phyloP scores from a whole-genome alignment of 2,797 vertebrate genomes.

The Karalla daura region DNA sequence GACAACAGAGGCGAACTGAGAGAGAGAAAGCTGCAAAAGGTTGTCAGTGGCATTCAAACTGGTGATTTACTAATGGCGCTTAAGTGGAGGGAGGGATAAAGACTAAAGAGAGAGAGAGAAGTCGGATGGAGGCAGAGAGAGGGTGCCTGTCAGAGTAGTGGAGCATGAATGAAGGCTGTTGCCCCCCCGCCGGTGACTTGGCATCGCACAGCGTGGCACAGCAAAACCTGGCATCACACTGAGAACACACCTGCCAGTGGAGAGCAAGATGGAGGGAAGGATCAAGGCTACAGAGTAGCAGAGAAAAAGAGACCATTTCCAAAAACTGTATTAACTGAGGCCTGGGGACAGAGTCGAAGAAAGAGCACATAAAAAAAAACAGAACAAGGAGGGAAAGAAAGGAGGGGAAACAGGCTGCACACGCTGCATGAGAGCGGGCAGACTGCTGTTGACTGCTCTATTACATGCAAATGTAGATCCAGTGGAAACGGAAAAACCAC shows the following conservation, averaged over 20 bases:
- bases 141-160: constrained; percentile 41
- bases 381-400: not conserved
- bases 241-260: constrained; percentile 71
- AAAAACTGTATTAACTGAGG: not conserved
- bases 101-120: not conserved
- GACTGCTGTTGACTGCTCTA: too few relatives aligned
- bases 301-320: constrained; percentile 8
- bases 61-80: not conserved
- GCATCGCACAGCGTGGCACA: constrained; percentile 63
- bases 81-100: not conserved
- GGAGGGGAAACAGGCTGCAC: not conserved
- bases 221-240: constrained; percentile 61
- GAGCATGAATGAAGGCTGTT: constrained; percentile 69
- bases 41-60: constrained; percentile 6
- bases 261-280: constrained; percentile 23
- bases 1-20: not conserved
- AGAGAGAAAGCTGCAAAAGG: not conserved
- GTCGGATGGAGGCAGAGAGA: not conserved
- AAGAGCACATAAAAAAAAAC: too few relatives aligned
- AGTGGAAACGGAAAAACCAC: too few relatives aligned
- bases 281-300: constrained; percentile 17
- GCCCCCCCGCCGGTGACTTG: constrained; percentile 59
- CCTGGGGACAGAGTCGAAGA: not conserved
- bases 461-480: too few relatives aligned
- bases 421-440: too few relatives aligned